Base-by-base conservation (phyloP, 2,113 vertebrate species). In the Myrmophylax atrothorax region DNA sequence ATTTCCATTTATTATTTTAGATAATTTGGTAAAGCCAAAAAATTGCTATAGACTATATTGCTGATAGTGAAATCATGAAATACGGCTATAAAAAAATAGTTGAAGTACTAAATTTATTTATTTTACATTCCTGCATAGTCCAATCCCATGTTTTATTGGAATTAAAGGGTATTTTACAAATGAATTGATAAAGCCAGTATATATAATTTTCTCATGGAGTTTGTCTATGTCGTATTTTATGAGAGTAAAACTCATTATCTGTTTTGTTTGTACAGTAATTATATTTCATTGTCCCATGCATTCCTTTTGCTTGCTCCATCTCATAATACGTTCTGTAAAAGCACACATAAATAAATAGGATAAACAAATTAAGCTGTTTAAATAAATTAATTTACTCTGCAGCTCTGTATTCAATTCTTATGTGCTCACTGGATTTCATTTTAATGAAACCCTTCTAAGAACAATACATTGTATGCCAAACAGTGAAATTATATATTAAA, bases 281-380 rank as follows among this genome's bases (percentile, higher is more conserved):
- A 94, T 91, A 86, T 97, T 97, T 95, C 78, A 63, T 97, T 96
- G 94, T 96, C 66, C 72, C 92, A 80, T 95, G 94, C 92, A 96
- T 96, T 97, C 95, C 75, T 97, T 96, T 97, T 98, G 90, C 94
- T 96, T 64, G 66, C 73, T 97, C 67, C 75, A 52, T 97, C 94
- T 97, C 96, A 96, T 97, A 97, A 96, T 96, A 97, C 31, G 56
- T 89, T 91, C 96, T 96, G 89, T 92, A 97, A 98, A 97, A 96
- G 93, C 81, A 87, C 94, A 96, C 96, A 98, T 97, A 97, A 96
- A 97, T 97, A 98, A 98, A 97, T 97, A 97, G 96, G 96, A 97
- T 98, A 98, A 98, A 98, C 97, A 97, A 97, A 98, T 98, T 98
- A 98, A 98, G 97, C 98, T 97, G 96, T 98, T 98, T 95, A 98